Evolutionary conservation across 2,888 invertebrate genomes (phyloP).

Genomic region (Aethes cnicana): DNA sequence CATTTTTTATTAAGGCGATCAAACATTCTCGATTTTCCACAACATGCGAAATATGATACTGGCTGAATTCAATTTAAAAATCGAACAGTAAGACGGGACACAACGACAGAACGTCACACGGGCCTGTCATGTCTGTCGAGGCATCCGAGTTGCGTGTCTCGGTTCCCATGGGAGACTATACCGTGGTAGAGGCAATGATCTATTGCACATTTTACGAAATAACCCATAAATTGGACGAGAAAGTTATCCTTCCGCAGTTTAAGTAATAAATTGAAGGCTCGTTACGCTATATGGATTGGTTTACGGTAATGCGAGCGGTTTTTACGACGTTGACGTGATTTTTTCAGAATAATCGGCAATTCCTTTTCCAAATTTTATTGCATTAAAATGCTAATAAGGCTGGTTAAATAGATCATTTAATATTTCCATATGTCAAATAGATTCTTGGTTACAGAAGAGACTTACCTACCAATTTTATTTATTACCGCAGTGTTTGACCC

Average conservation of each 20-base stretch:
- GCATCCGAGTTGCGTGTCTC: constrained; percentile 25
- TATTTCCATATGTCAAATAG: too few species aligned
- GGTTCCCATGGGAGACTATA: constrained; percentile 37
- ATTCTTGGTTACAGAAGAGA: too few species aligned
- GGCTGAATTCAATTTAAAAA: constrained; percentile 20
- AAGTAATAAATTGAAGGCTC: constrained; percentile 29
- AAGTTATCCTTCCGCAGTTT: constrained; percentile 41
- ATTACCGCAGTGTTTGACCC: too few species aligned
- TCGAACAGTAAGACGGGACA: constrained; percentile 16
- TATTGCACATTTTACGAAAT: constrained; percentile 71
- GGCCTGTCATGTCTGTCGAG: constrained; percentile 27
- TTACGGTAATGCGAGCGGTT: constrained; percentile 1
- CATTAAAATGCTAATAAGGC: too few species aligned
- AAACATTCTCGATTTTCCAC: not conserved
- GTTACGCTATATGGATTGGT: constrained; percentile 19
- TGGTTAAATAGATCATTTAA: too few species aligned
- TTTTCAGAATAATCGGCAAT: too few species aligned
- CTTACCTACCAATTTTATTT: too few species aligned
- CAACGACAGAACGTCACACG: constrained; percentile 20
- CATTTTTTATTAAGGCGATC: constrained; percentile 22
- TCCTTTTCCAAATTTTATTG: too few species aligned
- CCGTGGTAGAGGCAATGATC: constrained; percentile 63
- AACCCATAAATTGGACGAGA: constrained; percentile 69
- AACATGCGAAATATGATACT: constrained; percentile 10
- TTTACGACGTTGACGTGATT: not conserved